Base-by-base conservation (phyloP, 2,113 vertebrate species). In the Erpornis zantholeuca region DNA sequence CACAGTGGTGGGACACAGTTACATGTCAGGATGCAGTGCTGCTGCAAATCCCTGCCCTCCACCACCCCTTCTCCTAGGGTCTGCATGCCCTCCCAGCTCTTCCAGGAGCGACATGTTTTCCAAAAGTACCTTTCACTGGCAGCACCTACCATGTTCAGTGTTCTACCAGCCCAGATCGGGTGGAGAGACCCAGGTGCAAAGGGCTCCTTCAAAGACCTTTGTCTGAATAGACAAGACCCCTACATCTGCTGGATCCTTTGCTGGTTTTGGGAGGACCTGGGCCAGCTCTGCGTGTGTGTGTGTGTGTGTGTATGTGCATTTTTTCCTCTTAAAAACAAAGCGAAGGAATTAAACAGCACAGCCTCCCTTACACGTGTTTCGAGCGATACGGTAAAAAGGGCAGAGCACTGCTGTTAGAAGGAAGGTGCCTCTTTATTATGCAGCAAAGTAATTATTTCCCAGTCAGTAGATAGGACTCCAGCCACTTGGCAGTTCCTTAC, bases 371-470 rank as follows among this genome's bases (percentile, higher is more conserved):
- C 7, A 1, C 11, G 16, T 8, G 1, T 82, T 88, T 85, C 40
- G 49, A 35, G 15, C 10, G 9, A 22, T 20, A 2, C 1, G 3
- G 68, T 66, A 31, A 40, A 38, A 73, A 77, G 23, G 61, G n/a
- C 52, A 93, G 60, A 85, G 40, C 11, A 2, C 44, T 73, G 75
- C 85, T 86, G 15, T 73, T 91, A 82, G 77, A 73, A 38, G 17
- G 80, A 92, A 91, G 85, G 68, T 90, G 44, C 79, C 71, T 91
- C 75, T 95, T 94, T 88, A 81, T 77, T 94, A 77, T 94, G 64
- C 71, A 90, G 95, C 4, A 1, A 88, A 96, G 79, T 82, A 95
- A 83, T 97, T 95, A 93, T 94, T 96, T 96, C 94, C 88, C 65
- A 83, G 76, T 83, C 94, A 90, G 88, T 83, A 96, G 88, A 92